Evolutionary conservation across 2,113 vertebrate genomes (phyloP).

Genomic region (Anolis carolinensis): DNA sequence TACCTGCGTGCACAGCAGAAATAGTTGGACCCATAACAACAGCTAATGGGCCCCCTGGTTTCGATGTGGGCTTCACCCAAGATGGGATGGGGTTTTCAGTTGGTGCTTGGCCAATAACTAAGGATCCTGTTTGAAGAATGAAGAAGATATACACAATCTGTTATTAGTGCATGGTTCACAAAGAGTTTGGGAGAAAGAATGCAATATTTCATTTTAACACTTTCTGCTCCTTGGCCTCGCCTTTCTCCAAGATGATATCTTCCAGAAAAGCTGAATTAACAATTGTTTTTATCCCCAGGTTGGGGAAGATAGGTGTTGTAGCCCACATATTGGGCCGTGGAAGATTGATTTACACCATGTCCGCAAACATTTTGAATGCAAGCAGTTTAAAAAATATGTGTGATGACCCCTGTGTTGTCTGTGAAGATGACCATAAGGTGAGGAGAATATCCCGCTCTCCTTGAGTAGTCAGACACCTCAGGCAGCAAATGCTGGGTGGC

Average conservation of each 20-base stretch:
- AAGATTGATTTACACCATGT: background rate
- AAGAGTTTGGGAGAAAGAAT: background rate
- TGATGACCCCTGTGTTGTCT: no score
- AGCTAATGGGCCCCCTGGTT: slow-evolving; percentile 18
- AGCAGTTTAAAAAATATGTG: background rate
- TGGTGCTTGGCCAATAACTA: slow-evolving; percentile 21
- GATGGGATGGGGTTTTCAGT: slow-evolving; percentile 23
- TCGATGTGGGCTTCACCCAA: slow-evolving; percentile 24
- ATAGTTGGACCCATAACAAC: slow-evolving; percentile 24
- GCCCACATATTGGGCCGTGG: background rate
- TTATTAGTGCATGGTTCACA: background rate
- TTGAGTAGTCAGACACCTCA: no score
- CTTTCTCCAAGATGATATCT: background rate
- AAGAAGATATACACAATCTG: slow-evolving; percentile 1
- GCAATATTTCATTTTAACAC: background rate
- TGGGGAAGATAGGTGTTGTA: background rate
- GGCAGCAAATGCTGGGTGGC: no score
- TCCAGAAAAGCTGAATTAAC: background rate
- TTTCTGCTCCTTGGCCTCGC: background rate
- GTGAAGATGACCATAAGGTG: background rate
- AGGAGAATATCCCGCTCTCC: background rate
- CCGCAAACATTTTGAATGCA: no score
- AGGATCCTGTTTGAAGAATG: slow-evolving; percentile 34
- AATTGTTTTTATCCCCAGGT: background rate
- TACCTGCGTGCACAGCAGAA: slow-evolving; percentile 29